A percentile compares a stretch with the other conserved stretches of the same genome.
phyloP scores from a whole-genome alignment of 2,888 invertebrate genomes.

The Byasa hedistus region DNA sequence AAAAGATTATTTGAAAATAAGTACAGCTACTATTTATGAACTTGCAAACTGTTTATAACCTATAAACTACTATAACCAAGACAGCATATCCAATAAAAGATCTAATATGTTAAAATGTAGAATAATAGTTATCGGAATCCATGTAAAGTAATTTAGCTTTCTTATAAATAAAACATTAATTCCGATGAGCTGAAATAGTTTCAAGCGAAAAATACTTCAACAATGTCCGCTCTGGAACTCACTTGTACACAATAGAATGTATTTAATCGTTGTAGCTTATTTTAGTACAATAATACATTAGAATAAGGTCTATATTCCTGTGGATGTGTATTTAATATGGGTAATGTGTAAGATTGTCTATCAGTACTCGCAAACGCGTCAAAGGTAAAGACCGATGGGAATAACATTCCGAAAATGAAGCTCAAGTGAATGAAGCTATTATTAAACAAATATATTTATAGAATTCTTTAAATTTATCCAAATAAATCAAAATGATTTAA shows the following conservation, averaged over 20 bases:
- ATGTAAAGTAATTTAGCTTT: constrained; percentile 16
- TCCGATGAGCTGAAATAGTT: constrained; percentile 40
- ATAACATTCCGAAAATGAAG: constrained; percentile 54
- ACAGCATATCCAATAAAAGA: background rate
- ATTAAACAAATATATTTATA: constrained; percentile 11
- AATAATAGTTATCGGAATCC: constrained; percentile 5
- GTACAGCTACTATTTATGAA: too few species aligned
- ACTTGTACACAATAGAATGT: constrained; percentile 23
- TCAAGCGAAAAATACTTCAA: constrained; percentile 39
- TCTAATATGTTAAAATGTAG: constrained; percentile 10
- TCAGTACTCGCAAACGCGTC: constrained; percentile 45
- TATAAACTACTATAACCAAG: background rate
- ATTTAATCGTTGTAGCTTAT: background rate
- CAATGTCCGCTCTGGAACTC: constrained; percentile 36
- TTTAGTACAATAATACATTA: background rate
- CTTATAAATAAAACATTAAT: constrained; percentile 41
- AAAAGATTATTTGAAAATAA: too few species aligned
- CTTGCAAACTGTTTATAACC: too few species aligned
- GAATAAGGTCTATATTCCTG: constrained; percentile 26
- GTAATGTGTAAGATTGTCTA: constrained; percentile 31
- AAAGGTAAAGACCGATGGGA: constrained; percentile 50
- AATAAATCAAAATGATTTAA: too few species aligned
- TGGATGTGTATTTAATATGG: constrained; percentile 4
- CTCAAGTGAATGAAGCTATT: constrained; percentile 45
- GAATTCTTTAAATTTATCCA: background rate